phyloP scores from a whole-genome alignment of 2,113 vertebrate species.

The Eolophus roseicapilla region DNA sequence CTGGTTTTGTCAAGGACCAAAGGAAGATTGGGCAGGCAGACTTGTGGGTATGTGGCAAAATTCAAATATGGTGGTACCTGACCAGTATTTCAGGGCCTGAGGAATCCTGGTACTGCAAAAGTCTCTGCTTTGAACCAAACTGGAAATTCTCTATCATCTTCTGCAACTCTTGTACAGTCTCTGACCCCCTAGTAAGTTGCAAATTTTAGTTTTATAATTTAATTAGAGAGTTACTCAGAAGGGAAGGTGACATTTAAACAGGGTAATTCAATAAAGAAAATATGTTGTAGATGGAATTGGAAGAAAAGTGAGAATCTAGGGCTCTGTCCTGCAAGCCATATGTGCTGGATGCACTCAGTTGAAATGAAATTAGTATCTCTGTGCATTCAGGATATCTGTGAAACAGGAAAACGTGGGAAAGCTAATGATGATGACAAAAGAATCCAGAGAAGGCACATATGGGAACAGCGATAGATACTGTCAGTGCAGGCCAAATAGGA shows the following conservation, averaged over 20 bases:
- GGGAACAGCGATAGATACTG: background rate
- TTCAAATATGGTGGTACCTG: background rate
- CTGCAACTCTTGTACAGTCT: background rate
- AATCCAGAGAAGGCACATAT: background rate
- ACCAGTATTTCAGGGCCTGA: background rate
- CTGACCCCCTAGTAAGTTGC: background rate
- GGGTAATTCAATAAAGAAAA: background rate
- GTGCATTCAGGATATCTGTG: background rate
- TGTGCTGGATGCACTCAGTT: background rate
- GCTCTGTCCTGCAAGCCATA: background rate
- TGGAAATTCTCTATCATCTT: background rate
- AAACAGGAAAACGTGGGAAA: background rate
- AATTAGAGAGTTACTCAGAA: background rate
- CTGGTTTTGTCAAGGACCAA: background rate
- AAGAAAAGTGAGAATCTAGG: background rate
- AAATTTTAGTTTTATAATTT: background rate
- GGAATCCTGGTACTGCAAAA: background rate
- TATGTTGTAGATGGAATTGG: background rate
- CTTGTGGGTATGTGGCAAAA: background rate
- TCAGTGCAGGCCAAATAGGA: background rate
- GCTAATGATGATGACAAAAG: background rate
- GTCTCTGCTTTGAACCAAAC: background rate
- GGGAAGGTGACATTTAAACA: conserved; percentile 1
- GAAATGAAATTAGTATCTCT: background rate
- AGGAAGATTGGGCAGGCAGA: background rate